Percentiles rank a stretch among this genome's conserved stretches.
These are phyloP conservation scores for Fragum whitleyi DNA, from an alignment of 2,888 invertebrate species.

Conservation along the genomic window DNA sequence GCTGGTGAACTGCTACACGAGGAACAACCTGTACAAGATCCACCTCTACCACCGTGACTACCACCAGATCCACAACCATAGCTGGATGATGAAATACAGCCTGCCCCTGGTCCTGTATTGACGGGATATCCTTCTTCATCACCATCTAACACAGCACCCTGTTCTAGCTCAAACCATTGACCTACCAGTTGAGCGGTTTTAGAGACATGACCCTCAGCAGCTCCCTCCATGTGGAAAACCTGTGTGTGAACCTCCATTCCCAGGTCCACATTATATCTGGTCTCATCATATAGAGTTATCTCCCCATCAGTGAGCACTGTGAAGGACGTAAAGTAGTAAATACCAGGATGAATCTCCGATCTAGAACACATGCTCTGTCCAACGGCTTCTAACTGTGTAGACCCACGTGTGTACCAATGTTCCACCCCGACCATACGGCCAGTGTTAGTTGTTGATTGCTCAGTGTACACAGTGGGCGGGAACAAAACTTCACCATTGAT, in stretches of 20 bases:
- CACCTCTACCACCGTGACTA: constrained; percentile 73
- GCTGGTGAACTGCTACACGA: background rate
- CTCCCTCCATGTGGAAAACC: constrained; percentile 64
- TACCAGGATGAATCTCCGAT: constrained; percentile 32
- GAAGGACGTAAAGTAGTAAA: constrained; percentile 64
- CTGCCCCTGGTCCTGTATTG: constrained; percentile 65
- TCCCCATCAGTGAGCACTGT: constrained; percentile 65
- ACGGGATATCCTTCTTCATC: constrained; percentile 58
- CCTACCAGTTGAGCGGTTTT: constrained; percentile 56
- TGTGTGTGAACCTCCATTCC: constrained; percentile 53
- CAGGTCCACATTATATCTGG: constrained; percentile 40
- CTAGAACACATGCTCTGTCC: constrained; percentile 62
- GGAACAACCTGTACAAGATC: constrained; percentile 43
- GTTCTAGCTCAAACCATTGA: constrained; percentile 64
- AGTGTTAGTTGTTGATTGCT: constrained; percentile 57
- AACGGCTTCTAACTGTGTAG: constrained; percentile 53
- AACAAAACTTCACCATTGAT: constrained; percentile 53
- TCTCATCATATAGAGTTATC: constrained; percentile 50
- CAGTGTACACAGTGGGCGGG: constrained; percentile 66
- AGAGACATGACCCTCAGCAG: constrained; percentile 50
- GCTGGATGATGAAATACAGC: constrained; percentile 29
- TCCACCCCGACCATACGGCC: constrained; percentile 70
- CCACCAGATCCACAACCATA: constrained; percentile 68
- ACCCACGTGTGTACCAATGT: constrained; percentile 66
- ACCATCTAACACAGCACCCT: constrained; percentile 62